Percentiles rank a stretch among this genome's conserved stretches.
Evolutionary conservation across 2,888 invertebrate species (phyloP).

Genomic region (Drosophila macrothrix): DNA sequence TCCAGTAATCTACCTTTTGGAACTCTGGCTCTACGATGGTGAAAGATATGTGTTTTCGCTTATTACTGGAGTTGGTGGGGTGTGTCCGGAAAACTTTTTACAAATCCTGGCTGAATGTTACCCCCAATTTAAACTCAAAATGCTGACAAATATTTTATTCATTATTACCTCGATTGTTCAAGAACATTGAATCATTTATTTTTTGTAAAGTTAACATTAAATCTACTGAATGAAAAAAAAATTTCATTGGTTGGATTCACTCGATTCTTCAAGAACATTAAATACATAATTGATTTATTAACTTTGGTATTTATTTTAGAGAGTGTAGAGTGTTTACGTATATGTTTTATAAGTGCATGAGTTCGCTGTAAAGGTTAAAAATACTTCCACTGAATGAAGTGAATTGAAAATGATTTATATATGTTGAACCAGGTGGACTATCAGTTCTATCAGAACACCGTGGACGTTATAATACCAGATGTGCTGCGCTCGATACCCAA

Average conservation of each 20-base stretch:
- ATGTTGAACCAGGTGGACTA: constrained; percentile 89
- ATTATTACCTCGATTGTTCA: not conserved
- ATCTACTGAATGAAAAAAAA: not conserved
- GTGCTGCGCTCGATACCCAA: constrained; percentile 97
- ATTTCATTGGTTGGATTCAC: not conserved
- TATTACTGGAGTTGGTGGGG: not conserved
- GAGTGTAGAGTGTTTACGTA: not conserved
- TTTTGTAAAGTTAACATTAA: not conserved
- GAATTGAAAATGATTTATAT: not conserved
- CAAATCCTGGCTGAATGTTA: no score
- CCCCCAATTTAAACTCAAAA: no score
- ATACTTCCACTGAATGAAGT: not conserved
- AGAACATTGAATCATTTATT: not conserved
- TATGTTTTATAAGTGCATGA: not conserved
- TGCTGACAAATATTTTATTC: no score
- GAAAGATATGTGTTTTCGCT: not conserved
- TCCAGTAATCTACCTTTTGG: no score
- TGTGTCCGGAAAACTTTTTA: no score
- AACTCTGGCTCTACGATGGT: no score
- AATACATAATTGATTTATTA: not conserved
- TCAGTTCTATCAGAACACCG: constrained; percentile 97
- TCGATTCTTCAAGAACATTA: not conserved
- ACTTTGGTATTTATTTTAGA: not conserved
- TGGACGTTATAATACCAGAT: constrained; percentile 98
- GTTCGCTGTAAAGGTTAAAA: not conserved